These are phyloP conservation scores for Drosophila willistoni DNA, from an alignment of 1,140 invertebrate species.

Conservation along the genomic window DNA sequence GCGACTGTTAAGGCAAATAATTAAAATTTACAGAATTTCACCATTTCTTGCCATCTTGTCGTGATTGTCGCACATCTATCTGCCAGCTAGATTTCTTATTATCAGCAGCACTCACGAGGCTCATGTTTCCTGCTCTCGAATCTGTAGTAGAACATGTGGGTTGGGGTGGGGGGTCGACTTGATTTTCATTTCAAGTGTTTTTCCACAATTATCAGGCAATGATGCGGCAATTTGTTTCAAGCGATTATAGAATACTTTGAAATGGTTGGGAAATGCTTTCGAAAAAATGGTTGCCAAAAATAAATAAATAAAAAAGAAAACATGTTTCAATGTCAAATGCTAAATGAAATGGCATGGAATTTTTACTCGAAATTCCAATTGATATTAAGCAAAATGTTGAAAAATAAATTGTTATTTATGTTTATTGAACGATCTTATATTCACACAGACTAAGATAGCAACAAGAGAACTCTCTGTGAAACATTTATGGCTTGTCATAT, in stretches of 20 bases:
- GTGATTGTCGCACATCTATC: neutral
- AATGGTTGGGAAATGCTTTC: conserved; percentile 70
- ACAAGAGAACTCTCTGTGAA: conserved; percentile 49
- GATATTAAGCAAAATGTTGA: conserved; percentile 61
- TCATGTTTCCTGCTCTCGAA: conserved; percentile 61
- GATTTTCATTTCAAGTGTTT: conserved; percentile 36
- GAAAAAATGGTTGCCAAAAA: conserved; percentile 68
- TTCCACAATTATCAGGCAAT: conserved; percentile 59
- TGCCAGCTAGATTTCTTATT: conserved; percentile 26
- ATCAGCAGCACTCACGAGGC: conserved; percentile 67
- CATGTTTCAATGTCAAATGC: conserved; percentile 41
- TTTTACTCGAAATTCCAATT: conserved; percentile 40
- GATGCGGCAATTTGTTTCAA: conserved; percentile 58
- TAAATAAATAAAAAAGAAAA: conserved; percentile 31
- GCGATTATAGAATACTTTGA: conserved; percentile 20
- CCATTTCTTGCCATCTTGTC: neutral
- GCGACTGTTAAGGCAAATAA: neutral
- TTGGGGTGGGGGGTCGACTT: conserved; percentile 37
- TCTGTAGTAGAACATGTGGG: conserved; percentile 21
- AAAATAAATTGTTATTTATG: conserved; percentile 78
- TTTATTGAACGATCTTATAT: conserved; percentile 72
- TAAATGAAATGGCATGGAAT: conserved; percentile 58
- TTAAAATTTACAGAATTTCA: conserved; percentile 35
- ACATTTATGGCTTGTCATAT: conserved; percentile 74
- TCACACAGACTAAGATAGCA: conserved; percentile 45